These are phyloP conservation scores for Melipona bicolor DNA, from an alignment of 2,888 invertebrate genomes.

Conservation along the genomic window DNA sequence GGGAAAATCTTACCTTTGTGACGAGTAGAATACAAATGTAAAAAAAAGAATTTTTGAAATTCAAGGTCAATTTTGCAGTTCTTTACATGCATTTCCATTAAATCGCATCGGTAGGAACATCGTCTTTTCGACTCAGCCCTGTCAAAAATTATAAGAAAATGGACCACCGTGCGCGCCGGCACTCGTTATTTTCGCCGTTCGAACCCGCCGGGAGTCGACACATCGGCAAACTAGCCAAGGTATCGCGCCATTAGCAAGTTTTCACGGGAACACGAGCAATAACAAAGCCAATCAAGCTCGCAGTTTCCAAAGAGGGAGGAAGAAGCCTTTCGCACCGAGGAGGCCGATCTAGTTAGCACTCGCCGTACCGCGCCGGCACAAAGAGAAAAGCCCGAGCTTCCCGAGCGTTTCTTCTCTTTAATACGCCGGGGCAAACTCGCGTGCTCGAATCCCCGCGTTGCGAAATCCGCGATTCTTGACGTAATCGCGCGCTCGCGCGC, in stretches of 20 bases:
- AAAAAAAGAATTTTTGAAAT: no score
- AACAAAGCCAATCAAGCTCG: conserved; percentile 22
- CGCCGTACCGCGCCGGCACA: background rate
- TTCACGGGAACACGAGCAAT: background rate
- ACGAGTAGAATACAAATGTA: no score
- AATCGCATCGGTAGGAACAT: no score
- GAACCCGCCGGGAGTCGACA: background rate
- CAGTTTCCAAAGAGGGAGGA: conserved; percentile 1
- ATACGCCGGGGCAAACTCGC: conserved; percentile 7
- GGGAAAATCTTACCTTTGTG: no score
- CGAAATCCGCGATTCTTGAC: conserved; percentile 13
- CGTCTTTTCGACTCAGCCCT: no score
- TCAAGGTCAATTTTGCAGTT: no score
- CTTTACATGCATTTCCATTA: no score
- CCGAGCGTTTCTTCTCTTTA: conserved; percentile 2
- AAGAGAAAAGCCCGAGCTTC: background rate
- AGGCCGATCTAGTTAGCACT: conserved; percentile 25
- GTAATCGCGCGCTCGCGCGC: background rate
- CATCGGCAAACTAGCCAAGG: background rate
- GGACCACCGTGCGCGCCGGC: background rate
- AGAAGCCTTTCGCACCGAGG: conserved; percentile 13
- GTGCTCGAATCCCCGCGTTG: background rate
- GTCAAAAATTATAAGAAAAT: no score
- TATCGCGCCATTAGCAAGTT: conserved; percentile 11
- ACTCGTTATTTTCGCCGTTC: background rate